Percentiles rank a stretch among this genome's conserved stretches.
Conservation (phyloP, 2,797 vertebrate genomes). For the Lerista edwardsae region DNA sequence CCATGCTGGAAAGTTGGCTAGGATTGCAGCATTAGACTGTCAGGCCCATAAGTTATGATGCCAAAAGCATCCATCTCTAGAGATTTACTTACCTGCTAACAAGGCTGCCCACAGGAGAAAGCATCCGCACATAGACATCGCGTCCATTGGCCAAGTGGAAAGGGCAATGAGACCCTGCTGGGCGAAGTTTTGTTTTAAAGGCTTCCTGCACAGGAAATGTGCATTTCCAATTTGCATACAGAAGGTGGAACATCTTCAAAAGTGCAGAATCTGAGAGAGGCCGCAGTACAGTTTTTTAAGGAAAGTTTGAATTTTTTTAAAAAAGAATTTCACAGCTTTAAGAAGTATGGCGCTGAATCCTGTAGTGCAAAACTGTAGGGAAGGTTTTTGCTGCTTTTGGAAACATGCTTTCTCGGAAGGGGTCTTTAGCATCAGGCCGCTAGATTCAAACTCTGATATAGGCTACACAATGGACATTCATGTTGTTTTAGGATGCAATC, state of each 20-base stretch:
- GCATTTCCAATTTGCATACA: neutral
- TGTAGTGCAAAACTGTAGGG: no score
- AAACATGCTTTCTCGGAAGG: no score
- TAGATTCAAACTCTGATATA: no score
- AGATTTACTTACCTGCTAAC: neutral
- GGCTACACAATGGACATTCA: no score
- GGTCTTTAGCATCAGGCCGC: no score
- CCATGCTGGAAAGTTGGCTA: no score
- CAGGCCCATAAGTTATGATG: neutral
- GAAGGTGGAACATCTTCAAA: neutral
- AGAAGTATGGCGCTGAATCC: no score
- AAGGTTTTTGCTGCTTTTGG: no score
- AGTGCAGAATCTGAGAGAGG: neutral
- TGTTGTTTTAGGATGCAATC: no score
- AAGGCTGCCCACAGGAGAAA: neutral
- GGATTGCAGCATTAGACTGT: neutral
- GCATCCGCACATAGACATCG: neutral
- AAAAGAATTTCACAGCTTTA: no score
- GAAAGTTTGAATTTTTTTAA: no score
- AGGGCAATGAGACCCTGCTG: neutral
- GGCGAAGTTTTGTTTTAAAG: neutral
- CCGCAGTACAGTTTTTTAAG: neutral
- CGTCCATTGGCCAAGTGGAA: neutral
- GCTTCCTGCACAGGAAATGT: neutral
- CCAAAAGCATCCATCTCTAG: neutral